Evolutionary conservation across 2,888 invertebrate genomes (phyloP).

Genomic region (Conomelus anceps): DNA sequence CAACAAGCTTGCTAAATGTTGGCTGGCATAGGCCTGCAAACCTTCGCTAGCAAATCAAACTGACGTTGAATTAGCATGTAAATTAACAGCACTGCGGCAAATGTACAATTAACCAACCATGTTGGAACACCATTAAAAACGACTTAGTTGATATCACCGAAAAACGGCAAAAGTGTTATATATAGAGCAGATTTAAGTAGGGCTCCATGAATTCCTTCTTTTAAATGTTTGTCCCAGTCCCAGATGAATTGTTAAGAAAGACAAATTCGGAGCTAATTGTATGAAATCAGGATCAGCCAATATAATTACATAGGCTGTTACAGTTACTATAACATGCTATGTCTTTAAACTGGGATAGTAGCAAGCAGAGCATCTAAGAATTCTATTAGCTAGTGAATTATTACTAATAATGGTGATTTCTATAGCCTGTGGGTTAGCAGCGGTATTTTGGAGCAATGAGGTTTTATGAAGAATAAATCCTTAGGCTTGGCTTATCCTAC

Average conservation of each 20-base stretch:
- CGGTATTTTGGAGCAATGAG: too few relatives aligned
- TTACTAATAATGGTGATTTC: too few relatives aligned
- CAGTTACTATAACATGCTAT: too few relatives aligned
- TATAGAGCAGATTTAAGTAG: not conserved
- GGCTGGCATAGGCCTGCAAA: not conserved
- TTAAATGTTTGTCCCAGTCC: not conserved
- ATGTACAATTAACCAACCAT: not conserved
- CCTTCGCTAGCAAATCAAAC: not conserved
- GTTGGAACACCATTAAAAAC: not conserved
- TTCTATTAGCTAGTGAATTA: too few relatives aligned
- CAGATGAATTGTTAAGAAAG: not conserved
- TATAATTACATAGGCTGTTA: too few relatives aligned
- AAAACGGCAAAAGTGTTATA: not conserved
- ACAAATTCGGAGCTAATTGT: not conserved
- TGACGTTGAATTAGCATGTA: not conserved
- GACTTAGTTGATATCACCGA: not conserved
- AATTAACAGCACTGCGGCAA: not conserved
- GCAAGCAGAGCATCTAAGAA: too few relatives aligned
- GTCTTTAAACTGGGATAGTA: too few relatives aligned
- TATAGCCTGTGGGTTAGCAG: too few relatives aligned
- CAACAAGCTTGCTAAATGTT: not conserved
- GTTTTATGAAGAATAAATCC: too few relatives aligned
- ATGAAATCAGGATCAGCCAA: too few relatives aligned
- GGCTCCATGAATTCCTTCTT: too few relatives aligned
- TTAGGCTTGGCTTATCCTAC: too few relatives aligned